Evolutionary conservation across 2,888 invertebrate species (phyloP).

Genomic region (Pycnomerus fuliginosus): DNA sequence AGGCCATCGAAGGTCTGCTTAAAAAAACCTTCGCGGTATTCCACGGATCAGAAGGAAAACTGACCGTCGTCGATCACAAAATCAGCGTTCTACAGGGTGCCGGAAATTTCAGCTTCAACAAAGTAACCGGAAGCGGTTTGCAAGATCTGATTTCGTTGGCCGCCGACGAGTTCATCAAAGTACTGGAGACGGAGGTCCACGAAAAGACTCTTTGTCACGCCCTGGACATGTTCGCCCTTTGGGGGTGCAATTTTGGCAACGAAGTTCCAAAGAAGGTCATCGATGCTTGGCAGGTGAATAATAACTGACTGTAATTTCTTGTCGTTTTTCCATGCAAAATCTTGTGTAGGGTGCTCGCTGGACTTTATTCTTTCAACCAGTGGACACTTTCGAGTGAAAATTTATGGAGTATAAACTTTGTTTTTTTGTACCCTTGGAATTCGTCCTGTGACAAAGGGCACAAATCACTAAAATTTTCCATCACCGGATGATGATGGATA

Average conservation of each 20-base stretch:
- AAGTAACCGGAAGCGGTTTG: constrained; percentile 60
- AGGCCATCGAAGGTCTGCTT: constrained; percentile 68
- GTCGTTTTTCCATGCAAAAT: too few species aligned
- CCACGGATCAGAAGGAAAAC: constrained; percentile 87
- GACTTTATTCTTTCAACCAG: too few species aligned
- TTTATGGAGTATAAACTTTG: too few species aligned
- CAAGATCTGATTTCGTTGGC: constrained; percentile 63
- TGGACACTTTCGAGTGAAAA: too few species aligned
- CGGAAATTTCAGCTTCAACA: constrained; percentile 71
- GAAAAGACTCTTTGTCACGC: constrained; percentile 85
- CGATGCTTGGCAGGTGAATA: too few species aligned
- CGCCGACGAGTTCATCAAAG: constrained; percentile 69
- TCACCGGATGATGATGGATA: too few species aligned
- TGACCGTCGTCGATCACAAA: constrained; percentile 85
- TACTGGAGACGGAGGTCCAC: constrained; percentile 85
- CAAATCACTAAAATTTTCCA: too few species aligned
- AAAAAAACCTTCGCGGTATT: constrained; percentile 75
- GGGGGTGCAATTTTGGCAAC: constrained; percentile 69
- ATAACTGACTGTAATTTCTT: too few species aligned
- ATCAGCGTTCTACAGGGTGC: constrained; percentile 81
- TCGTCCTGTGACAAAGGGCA: too few species aligned
- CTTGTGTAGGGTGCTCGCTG: too few species aligned
- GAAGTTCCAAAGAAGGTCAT: constrained; percentile 66
- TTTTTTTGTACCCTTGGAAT: too few species aligned
- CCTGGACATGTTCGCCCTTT: constrained; percentile 76